Conservation (phyloP, 2,113 vertebrate genomes). For the Seriola aureovittata region DNA sequence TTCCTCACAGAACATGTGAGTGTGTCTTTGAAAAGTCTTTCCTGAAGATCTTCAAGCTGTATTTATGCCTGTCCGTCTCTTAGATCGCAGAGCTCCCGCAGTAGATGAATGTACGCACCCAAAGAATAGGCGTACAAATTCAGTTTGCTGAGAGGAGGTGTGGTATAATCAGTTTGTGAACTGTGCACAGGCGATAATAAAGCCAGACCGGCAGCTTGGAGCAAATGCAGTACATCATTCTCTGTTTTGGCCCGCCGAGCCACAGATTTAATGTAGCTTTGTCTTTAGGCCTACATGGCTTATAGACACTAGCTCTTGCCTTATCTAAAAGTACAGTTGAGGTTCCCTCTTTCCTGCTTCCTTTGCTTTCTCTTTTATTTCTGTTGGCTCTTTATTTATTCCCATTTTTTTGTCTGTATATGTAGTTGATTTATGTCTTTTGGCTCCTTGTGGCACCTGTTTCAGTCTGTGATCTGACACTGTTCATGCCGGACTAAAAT, state of each 20-base stretch:
- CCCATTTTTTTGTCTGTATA: neutral
- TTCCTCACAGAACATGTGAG: constrained; percentile 19
- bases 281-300: constrained; percentile 56
- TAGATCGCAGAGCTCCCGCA: constrained; percentile 40
- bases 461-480: constrained; percentile 3
- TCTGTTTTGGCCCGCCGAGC: constrained; percentile 54
- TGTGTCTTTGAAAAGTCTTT: constrained; percentile 44
- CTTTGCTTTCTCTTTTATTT: constrained; percentile 12
- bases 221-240: constrained; percentile 62
- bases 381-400: neutral
- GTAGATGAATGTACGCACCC: constrained; percentile 36
- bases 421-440: neutral
- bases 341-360: constrained; percentile 19
- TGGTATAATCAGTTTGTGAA: constrained; percentile 67
- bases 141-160: constrained; percentile 61
- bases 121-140: constrained; percentile 55
- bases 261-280: constrained; percentile 68
- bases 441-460: neutral
- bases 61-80: constrained; percentile 56
- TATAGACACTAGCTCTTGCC: constrained; percentile 41
- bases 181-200: constrained; percentile 71
- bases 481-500: constrained; percentile 1
- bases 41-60: constrained; percentile 46
- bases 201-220: constrained; percentile 52
- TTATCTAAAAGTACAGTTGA: constrained; percentile 60